A percentile compares a stretch with the other conserved stretches of the same genome.
Conservation (phyloP, 2,797 vertebrate genomes). For the Anguilla pacifica region DNA sequence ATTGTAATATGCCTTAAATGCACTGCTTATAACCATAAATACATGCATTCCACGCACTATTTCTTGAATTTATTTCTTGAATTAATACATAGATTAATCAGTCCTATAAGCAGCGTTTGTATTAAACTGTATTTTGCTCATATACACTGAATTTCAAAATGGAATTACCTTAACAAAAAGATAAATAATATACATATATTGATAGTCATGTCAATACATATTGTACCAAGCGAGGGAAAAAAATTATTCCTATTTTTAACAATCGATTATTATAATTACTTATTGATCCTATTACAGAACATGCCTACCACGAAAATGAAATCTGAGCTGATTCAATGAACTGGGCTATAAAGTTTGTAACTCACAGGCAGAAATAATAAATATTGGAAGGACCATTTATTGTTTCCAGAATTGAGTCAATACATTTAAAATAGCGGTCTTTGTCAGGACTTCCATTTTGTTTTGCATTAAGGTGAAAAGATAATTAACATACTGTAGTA, state of each 20-base stretch:
- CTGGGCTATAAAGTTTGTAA: background rate
- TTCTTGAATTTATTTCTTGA: background rate
- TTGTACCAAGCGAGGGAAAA: background rate
- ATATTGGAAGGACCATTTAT: background rate
- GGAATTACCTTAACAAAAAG: background rate
- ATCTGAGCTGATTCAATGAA: background rate
- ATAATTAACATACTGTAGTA: background rate
- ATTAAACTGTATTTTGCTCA: background rate
- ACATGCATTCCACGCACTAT: background rate
- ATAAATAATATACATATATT: background rate
- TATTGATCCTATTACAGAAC: background rate
- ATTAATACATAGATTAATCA: background rate
- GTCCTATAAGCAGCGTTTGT: background rate
- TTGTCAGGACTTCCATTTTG: background rate
- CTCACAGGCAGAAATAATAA: background rate
- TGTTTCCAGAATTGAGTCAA: background rate
- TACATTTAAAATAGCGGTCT: background rate
- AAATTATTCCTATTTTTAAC: background rate
- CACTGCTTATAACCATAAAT: background rate
- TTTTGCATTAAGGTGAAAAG: background rate
- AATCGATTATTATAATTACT: background rate
- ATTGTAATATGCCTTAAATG: background rate
- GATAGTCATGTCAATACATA: constrained; percentile 5
- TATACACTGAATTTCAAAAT: background rate
- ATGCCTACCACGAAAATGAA: background rate